Conservation (phyloP, 2,888 invertebrate genomes). For the Polylopha cassiicola region DNA sequence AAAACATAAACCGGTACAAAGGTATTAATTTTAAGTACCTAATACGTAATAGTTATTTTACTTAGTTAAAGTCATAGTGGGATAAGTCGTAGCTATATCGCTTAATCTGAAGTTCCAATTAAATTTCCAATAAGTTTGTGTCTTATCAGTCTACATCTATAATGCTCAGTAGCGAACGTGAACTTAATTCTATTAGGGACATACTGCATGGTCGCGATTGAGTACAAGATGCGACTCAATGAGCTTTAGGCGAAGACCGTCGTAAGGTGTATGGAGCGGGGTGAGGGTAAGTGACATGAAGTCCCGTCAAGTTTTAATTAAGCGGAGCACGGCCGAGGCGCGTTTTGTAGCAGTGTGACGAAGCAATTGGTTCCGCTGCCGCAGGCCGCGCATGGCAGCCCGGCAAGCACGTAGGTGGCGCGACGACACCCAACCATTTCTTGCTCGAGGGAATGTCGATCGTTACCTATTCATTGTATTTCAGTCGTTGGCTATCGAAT, state of each 20-base stretch:
- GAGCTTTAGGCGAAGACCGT: slow-evolving; percentile 43
- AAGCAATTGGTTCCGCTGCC: slow-evolving; percentile 66
- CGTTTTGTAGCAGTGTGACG: slow-evolving; percentile 66
- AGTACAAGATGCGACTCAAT: slow-evolving; percentile 56
- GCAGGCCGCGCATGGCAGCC: slow-evolving; percentile 34
- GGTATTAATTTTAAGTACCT: no score
- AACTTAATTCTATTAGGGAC: slow-evolving; percentile 49
- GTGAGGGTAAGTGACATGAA: slow-evolving; percentile 55
- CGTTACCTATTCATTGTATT: slow-evolving; percentile 67
- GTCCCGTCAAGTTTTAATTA: slow-evolving; percentile 72
- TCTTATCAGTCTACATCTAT: slow-evolving; percentile 55
- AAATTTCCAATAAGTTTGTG: slow-evolving; percentile 54
- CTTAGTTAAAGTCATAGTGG: no score
- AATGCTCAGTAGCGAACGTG: slow-evolving; percentile 55
- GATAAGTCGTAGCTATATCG: no score
- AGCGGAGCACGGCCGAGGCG: slow-evolving; percentile 59
- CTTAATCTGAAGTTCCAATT: slow-evolving; percentile 53
- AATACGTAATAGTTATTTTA: no score
- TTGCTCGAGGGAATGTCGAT: slow-evolving; percentile 56
- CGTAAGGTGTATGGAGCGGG: slow-evolving; percentile 41
- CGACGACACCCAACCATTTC: slow-evolving; percentile 62
- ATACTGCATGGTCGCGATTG: slow-evolving; percentile 44
- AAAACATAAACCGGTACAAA: not conserved
- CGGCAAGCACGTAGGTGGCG: slow-evolving; percentile 65
- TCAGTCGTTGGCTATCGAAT: slow-evolving; percentile 58